Evolutionary conservation across 2,888 invertebrate species (phyloP), one percentile per base, ranked within the genome.

Genomic region (Drosophila subquinaria): DNA sequence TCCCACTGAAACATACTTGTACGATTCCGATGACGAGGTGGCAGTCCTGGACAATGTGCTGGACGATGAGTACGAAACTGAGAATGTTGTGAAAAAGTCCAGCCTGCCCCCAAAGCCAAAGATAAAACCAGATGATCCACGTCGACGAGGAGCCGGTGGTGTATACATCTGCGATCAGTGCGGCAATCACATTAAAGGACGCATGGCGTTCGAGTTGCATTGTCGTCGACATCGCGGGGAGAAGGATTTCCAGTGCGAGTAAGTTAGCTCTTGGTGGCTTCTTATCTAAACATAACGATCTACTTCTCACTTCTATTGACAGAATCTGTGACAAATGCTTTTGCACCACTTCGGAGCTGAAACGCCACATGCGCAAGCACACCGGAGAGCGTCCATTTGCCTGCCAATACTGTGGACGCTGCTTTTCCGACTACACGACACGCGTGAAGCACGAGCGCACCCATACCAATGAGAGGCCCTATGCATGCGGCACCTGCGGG

Each of bases 391-490:
- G 88, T 8, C 86, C 86, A 0, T 88, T 88, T 40, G 88, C 86
- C 10, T 86, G 86, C 17, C 88, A 82, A n/a, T 89, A 80, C 60
- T 86, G 86, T 50, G 88, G 86, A 9, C 86, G 86, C 5, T 82
- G 90, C 45, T 86, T 86, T 50, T 82, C 90, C 30, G 84, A 84
- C 53, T 84, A 84, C 15, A 84, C 88, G 33, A 84, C 84, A 9
- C 72, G 89, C 0, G 84, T 84, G 0, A 89, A 89, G 53, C 86
- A 86, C 15, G 86, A 86, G 36, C 78, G 90, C 9, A 91, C 90
- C 17, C 90, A 90, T 48, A 90, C 90, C 11, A 91, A 90, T 45
- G 90, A 90, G 40, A 79, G 91, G 2, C 90, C 90, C 9, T 90
- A 90, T 33, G 82, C 68, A 6, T 90, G 90, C 15, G 65, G 70